phyloP scores from a whole-genome alignment of 2,113 vertebrate genomes.

The Macroglossus sobrinus region DNA sequence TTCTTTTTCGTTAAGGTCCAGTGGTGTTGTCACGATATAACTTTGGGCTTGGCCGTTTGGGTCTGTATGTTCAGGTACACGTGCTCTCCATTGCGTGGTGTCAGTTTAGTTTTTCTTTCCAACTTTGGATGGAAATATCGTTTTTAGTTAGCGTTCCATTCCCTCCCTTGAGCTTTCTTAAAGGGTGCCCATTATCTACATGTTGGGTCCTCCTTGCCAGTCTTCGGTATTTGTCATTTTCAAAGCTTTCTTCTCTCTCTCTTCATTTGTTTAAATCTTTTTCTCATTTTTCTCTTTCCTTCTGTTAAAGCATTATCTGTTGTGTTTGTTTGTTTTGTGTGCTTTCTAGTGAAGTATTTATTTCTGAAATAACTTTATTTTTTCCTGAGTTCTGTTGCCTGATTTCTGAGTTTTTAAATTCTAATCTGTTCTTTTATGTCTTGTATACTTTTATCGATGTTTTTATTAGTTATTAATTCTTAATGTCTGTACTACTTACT shows the following conservation, averaged over 20 bases:
- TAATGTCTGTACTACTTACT: not conserved
- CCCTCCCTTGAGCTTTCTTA: not conserved
- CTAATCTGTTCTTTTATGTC: not conserved
- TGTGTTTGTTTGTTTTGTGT: not conserved
- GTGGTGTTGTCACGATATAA: too few species aligned
- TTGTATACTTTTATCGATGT: not conserved
- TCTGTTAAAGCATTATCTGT: not conserved
- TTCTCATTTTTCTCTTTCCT: not conserved
- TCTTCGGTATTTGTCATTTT: not conserved
- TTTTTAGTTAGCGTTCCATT: not conserved
- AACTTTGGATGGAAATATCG: not conserved
- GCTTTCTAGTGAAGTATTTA: not conserved
- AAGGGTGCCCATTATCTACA: not conserved
- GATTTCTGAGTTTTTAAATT: not conserved
- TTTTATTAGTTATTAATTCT: not conserved
- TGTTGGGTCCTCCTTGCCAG: not conserved
- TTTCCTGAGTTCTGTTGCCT: not conserved
- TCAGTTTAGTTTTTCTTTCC: not conserved
- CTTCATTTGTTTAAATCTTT: not conserved
- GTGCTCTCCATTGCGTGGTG: not conserved
- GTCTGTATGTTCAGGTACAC: not conserved
- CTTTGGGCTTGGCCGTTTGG: not conserved
- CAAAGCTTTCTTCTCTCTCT: not conserved
- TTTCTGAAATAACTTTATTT: not conserved
- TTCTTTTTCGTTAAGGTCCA: not conserved